Base-by-base conservation (phyloP, 1,140 invertebrate species). In the Megalopta genalis region DNA sequence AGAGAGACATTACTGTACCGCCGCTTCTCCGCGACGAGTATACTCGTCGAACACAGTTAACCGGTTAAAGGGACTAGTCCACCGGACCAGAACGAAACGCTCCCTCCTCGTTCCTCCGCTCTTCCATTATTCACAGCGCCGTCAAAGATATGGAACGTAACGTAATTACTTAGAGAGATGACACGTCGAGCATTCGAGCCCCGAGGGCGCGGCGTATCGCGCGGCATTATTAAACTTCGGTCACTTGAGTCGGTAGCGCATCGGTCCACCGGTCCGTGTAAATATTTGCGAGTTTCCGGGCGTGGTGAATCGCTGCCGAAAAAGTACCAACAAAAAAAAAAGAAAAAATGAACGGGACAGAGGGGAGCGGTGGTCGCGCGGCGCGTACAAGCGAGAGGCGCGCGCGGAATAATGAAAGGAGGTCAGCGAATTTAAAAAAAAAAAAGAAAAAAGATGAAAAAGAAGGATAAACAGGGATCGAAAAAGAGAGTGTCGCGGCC, bases 201-300 rank as follows among this genome's bases (percentile, higher is more conserved):
- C 68, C 76, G 69, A 75, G 60, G 75, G 64, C 76, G 42, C 25
- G 23, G 59, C 42, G 54, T 60, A 67, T 80, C 79, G 37, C 79
- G 14, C 21, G 65, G 64, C 70, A 60, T 83, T 84, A 84, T 84
- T 84, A 84, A 84, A 84, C 57, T 27, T 67, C 46, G 16, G n/a
- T 21, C 66, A 70, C 59, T 37, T 57, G n/a, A 65, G 66, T 83
- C 37, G n/a, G 39, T 42, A 49, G 46, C n/a, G 42, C n/a, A 62
- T 60, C 67, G 62, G 67, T 85, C 67, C 72, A 72, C 16, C 70
- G 49, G 60, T 18, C 46, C 49, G 49, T n/a, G 82, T 37, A 84
- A 85, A 85, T 85, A 84, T 80, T 80, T 67, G 60, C 59, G 21
- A 63, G 52, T 67, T 75, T 70, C 14, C 59, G 1, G 23, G 54